These are phyloP conservation scores for Cyprinodon brontotheroides DNA, from an alignment of 2,113 vertebrate genomes.

Conservation along the genomic window DNA sequence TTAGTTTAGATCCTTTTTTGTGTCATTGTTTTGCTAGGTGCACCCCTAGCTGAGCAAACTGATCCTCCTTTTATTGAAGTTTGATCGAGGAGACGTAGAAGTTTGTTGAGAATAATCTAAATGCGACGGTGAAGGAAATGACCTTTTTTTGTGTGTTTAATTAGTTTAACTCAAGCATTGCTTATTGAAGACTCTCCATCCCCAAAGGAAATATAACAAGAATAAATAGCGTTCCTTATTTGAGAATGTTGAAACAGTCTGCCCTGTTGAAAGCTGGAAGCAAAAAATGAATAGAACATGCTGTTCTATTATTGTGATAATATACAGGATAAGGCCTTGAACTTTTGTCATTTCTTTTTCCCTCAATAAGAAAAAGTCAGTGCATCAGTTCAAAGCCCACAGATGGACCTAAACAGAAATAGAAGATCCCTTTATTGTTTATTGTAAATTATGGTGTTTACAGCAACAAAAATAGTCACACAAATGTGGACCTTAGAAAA, in stretches of 20 bases:
- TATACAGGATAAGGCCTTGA: background rate
- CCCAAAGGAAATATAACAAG: background rate
- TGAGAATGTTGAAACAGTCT: background rate
- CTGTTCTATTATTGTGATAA: background rate
- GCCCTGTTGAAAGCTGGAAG: too few relatives aligned
- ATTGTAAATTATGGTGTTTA: background rate
- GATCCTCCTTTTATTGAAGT: constrained; percentile 26
- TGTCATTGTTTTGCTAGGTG: constrained; percentile 47
- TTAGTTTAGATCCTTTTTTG: constrained; percentile 34
- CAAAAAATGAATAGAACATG: too few relatives aligned
- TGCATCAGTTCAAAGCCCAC: background rate
- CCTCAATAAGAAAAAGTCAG: too few relatives aligned
- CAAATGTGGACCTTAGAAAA: too few relatives aligned
- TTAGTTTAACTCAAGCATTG: background rate
- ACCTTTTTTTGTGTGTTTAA: background rate
- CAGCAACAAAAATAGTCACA: background rate
- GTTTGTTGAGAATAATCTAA: background rate
- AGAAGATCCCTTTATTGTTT: background rate
- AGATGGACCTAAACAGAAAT: background rate
- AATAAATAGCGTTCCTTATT: background rate
- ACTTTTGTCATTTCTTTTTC: background rate
- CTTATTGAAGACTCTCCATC: background rate
- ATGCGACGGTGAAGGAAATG: background rate
- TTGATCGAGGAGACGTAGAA: constrained; percentile 6
- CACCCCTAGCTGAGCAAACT: constrained; percentile 13